A percentile compares a stretch with the other conserved stretches of the same genome.
Evolutionary conservation across 2,797 vertebrate species (phyloP).

Genomic region (Lutjanus argentimaculatus): DNA sequence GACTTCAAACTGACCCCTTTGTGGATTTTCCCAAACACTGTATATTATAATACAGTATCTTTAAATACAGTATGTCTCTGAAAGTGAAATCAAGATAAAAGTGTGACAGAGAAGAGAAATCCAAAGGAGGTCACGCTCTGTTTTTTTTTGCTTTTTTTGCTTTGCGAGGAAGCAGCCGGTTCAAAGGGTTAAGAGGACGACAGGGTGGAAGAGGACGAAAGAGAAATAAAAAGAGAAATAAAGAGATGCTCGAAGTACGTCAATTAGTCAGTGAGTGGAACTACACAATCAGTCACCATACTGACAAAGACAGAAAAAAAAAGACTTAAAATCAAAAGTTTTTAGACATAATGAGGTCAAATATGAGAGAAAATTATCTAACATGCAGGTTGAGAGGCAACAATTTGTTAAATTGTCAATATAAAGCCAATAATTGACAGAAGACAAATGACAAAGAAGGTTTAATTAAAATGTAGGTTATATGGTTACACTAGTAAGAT

Average conservation of each 20-base stretch:
- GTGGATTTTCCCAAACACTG: constrained; percentile 80
- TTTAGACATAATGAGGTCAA: constrained; percentile 49
- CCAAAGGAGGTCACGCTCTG: constrained; percentile 77
- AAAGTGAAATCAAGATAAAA: constrained; percentile 59
- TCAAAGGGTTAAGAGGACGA: constrained; percentile 55
- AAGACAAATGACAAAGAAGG: constrained; percentile 58
- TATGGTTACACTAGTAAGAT: constrained; percentile 17
- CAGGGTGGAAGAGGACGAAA: constrained; percentile 55
- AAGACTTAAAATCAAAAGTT: constrained; percentile 44
- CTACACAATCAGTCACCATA: constrained; percentile 64
- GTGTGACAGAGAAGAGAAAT: constrained; percentile 76
- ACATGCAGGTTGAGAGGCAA: constrained; percentile 75
- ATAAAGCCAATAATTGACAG: constrained; percentile 44
- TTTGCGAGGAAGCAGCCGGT: constrained; percentile 64
- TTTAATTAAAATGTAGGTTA: constrained; percentile 48
- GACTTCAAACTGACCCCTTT: constrained; percentile 80
- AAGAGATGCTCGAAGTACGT: constrained; percentile 53
- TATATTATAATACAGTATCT: constrained; percentile 51
- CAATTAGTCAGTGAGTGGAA: constrained; percentile 73
- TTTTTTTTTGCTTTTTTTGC: constrained; percentile 43
- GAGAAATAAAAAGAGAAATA: constrained; percentile 63
- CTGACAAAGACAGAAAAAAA: constrained; percentile 61
- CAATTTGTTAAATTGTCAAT: constrained; percentile 49
- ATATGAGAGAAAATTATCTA: constrained; percentile 38
- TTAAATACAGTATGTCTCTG: constrained; percentile 56